Conservation (phyloP, 2,797 vertebrate genomes). For the Numenius phaeopus region DNA sequence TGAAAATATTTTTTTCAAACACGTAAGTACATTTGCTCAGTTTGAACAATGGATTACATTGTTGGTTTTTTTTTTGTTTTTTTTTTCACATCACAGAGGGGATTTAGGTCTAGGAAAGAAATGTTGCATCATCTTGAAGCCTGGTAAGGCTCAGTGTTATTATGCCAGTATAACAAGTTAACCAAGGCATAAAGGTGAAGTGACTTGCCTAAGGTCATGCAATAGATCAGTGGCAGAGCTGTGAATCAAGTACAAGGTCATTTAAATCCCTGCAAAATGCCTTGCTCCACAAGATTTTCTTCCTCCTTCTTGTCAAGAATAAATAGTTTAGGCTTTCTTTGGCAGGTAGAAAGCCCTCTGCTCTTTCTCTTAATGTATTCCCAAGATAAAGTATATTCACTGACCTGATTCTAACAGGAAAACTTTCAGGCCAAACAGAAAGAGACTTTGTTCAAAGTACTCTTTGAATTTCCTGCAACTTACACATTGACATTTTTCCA, state of each 20-base stretch:
- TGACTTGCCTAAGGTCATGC: constrained; percentile 52
- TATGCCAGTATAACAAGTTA: constrained; percentile 19
- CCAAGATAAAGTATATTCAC: constrained; percentile 4
- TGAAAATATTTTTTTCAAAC: not conserved
- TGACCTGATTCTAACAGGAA: not conserved
- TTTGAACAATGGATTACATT: not conserved
- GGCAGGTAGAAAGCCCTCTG: not conserved
- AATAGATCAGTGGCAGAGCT: constrained; percentile 20
- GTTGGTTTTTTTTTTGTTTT: not conserved
- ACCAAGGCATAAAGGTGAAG: constrained; percentile 43
- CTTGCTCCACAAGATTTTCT: constrained; percentile 15
- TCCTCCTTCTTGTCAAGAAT: not conserved
- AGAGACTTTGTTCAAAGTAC: not conserved
- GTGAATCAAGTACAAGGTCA: constrained; percentile 8
- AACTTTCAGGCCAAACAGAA: constrained; percentile 9
- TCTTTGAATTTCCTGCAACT: not conserved
- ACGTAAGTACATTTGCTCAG: not conserved
- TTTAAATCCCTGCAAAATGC: constrained; percentile 43
- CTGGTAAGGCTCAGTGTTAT: constrained; percentile 16
- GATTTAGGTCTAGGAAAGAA: constrained; percentile 31
- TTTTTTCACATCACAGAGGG: not conserved
- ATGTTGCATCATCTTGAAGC: constrained; percentile 36
- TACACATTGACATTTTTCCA: not conserved
- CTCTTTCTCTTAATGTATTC: not conserved
- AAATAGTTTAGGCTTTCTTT: constrained; percentile 32